Evolutionary conservation across 2,888 invertebrate species (phyloP).

Genomic region (Limnephilus marmoratus): DNA sequence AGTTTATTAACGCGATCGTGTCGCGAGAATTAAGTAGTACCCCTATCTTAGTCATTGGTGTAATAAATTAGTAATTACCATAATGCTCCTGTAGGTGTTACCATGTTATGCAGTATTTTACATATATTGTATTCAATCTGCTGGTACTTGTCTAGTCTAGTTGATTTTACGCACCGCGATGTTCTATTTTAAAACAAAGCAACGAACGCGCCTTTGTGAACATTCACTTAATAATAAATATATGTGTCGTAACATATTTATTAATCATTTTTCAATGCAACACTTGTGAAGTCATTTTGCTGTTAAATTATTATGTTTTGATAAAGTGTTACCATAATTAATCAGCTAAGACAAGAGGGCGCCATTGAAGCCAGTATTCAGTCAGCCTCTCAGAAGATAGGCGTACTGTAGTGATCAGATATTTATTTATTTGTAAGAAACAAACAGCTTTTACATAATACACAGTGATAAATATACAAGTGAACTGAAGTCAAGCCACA

Average conservation of each 20-base stretch:
- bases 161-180: not conserved
- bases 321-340: not conserved
- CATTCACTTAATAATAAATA: not conserved
- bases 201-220: not conserved
- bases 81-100: constrained; percentile 9
- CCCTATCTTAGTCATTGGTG: constrained; percentile 6
- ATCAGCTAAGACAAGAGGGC: not conserved
- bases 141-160: not conserved
- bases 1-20: constrained; percentile 2
- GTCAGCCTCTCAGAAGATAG: not conserved
- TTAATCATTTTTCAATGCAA: too few species aligned
- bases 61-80: not conserved
- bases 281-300: too few species aligned
- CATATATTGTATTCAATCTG: not conserved
- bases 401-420: not conserved
- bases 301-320: too few species aligned
- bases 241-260: too few species aligned
- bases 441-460: too few species aligned
- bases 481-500: too few species aligned
- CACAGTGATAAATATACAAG: too few species aligned
- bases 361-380: not conserved
- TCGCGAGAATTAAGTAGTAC: constrained; percentile 20
- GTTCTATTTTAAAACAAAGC: not conserved
- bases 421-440: too few species aligned
- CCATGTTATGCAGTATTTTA: not conserved